Evolutionary conservation across 2,113 vertebrate genomes (phyloP).

Genomic region (Ariopsis seemanni): DNA sequence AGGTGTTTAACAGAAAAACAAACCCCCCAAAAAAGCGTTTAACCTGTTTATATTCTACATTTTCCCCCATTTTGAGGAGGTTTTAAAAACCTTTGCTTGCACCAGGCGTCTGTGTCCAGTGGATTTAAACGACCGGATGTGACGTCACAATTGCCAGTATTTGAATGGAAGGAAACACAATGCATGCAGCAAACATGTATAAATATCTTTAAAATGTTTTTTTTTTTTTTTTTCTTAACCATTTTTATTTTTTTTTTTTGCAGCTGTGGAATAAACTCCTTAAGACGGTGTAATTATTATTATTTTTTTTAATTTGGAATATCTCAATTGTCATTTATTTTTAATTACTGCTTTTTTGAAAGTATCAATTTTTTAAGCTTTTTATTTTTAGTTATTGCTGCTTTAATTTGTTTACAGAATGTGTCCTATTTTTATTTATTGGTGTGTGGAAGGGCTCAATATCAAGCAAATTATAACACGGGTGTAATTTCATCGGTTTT

Average conservation of each 20-base stretch:
- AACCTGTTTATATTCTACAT: no score
- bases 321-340: no score
- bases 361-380: neutral
- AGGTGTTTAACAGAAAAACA: no score
- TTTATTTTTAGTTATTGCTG: neutral
- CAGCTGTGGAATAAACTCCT: no score
- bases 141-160: slow-evolving; percentile 19
- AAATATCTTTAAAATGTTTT: neutral
- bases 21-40: no score
- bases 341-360: no score
- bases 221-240: neutral
- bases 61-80: neutral
- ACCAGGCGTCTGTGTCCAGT: neutral
- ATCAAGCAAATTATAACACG: no score
- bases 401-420: neutral
- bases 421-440: neutral
- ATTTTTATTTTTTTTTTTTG: neutral
- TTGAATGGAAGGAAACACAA: neutral
- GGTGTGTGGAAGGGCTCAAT: no score
- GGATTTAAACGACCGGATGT: slow-evolving; percentile 51
- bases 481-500: no score
- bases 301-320: neutral
- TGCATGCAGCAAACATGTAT: no score
- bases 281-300: neutral
- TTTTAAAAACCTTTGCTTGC: neutral